Percentiles rank a stretch among this genome's conserved stretches.
These are phyloP conservation scores for Semicossyphus pulcher DNA, from an alignment of 2,113 vertebrate genomes.

Conservation along the genomic window DNA sequence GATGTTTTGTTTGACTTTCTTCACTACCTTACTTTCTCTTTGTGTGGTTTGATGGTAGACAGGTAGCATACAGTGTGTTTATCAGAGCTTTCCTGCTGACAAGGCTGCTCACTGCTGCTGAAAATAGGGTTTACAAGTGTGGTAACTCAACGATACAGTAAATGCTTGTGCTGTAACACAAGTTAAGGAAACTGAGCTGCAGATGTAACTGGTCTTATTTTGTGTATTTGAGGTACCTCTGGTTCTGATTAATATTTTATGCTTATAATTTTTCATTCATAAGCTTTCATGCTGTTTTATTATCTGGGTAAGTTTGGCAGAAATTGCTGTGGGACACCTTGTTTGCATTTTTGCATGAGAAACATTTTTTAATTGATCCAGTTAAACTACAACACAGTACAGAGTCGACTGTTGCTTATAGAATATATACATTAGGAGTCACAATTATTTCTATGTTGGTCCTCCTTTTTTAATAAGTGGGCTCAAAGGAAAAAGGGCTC, in stretches of 20 bases:
- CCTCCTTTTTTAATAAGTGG: too few species aligned
- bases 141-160: not conserved
- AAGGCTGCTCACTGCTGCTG: slow-evolving; percentile 1
- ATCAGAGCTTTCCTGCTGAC: not conserved
- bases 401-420: too few species aligned
- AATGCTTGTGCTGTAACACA: not conserved
- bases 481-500: not conserved
- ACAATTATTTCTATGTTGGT: too few species aligned
- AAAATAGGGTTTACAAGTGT: slow-evolving; percentile 16
- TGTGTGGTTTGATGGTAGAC: not conserved
- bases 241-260: too few species aligned
- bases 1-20: not conserved
- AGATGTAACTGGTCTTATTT: not conserved
- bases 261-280: too few species aligned
- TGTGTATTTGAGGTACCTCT: too few species aligned
- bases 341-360: not conserved
- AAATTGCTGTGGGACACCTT: not conserved
- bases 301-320: not conserved
- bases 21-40: not conserved
- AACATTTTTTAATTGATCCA: not conserved
- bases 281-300: not conserved
- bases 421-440: not conserved
- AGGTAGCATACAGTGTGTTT: not conserved
- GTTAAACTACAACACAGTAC: too few species aligned
- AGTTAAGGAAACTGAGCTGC: not conserved